These are phyloP conservation scores for Rallus crepitans DNA, from an alignment of 2,797 vertebrate species.

Conservation along the genomic window DNA sequence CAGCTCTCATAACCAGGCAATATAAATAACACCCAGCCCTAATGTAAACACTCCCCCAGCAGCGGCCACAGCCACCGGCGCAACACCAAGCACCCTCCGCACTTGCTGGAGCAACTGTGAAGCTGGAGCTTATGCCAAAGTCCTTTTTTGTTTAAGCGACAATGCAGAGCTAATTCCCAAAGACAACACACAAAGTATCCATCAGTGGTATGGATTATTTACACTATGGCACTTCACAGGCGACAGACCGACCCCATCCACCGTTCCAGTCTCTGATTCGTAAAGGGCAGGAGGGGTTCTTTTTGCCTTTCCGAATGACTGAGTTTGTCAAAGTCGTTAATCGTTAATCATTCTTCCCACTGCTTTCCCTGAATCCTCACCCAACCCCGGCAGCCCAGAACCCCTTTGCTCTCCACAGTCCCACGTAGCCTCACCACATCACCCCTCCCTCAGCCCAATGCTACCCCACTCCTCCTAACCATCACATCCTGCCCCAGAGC, in stretches of 20 bases:
- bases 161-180: background rate
- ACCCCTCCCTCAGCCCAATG: background rate
- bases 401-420: background rate
- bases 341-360: background rate
- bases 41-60: background rate
- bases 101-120: accelerated
- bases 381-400: background rate
- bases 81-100: background rate
- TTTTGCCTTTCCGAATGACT: background rate
- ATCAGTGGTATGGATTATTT: background rate
- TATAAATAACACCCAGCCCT: background rate
- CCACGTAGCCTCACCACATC: accelerated
- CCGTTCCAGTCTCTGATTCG: background rate
- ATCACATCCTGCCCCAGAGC: accelerated
- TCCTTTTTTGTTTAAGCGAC: background rate
- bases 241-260: background rate
- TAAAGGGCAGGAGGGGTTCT: background rate
- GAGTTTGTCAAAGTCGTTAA: background rate
- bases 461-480: background rate
- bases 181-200: background rate
- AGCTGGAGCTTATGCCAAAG: background rate
- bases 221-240: background rate
- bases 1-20: background rate
- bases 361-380: background rate
- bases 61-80: background rate